These are phyloP conservation scores for Leptopterna dolabrata DNA, from an alignment of 2,888 invertebrate genomes.

Conservation along the genomic window DNA sequence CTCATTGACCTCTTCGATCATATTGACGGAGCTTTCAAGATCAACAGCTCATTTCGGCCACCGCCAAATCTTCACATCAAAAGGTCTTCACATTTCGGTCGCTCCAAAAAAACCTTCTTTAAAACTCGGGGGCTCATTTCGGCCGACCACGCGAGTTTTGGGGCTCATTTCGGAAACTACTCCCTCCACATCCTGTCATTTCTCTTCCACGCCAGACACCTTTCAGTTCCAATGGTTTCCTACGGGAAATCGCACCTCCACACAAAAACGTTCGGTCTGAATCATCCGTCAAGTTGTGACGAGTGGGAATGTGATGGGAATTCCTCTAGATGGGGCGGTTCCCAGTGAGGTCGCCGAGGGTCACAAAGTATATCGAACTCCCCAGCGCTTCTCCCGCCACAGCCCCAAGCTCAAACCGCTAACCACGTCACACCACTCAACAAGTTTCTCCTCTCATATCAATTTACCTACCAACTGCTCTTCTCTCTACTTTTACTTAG, in stretches of 20 bases:
- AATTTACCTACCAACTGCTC: not conserved
- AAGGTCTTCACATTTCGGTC: too few species aligned
- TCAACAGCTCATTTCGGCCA: too few species aligned
- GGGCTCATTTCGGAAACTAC: not conserved
- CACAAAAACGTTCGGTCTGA: not conserved
- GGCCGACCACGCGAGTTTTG: not conserved
- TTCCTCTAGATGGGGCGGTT: not conserved
- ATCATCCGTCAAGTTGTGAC: not conserved
- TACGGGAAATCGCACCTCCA: not conserved
- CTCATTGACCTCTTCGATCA: too few species aligned
- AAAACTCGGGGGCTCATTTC: not conserved
- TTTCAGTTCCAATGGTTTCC: too few species aligned
- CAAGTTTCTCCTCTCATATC: not conserved
- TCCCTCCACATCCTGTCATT: too few species aligned
- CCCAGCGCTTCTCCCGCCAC: not conserved
- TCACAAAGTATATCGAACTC: slow-evolving; percentile 3
- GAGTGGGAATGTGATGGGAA: not conserved
- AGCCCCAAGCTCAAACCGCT: not conserved
- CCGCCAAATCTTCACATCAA: too few species aligned
- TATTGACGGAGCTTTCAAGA: too few species aligned
- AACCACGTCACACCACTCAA: not conserved
- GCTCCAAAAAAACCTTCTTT: not conserved
- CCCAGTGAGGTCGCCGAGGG: not conserved
- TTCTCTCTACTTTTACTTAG: not conserved
- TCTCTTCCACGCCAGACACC: too few species aligned